These are phyloP conservation scores for Nothobranchius furzeri DNA, from an alignment of 2,113 vertebrate species.

Conservation along the genomic window DNA sequence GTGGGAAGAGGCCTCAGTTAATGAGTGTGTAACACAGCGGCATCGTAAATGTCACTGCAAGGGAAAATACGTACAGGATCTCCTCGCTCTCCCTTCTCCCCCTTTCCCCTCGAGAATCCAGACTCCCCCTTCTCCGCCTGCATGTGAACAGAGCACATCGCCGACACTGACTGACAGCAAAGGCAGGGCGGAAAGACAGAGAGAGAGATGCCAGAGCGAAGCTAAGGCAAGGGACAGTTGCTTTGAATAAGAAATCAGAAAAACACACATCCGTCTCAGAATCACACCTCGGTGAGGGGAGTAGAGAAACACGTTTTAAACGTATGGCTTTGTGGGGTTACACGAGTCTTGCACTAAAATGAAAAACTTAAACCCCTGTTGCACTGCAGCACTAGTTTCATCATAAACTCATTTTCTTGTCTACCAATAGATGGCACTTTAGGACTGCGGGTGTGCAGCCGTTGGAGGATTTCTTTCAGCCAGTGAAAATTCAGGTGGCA, in stretches of 20 bases:
- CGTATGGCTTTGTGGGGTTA: conserved; percentile 11
- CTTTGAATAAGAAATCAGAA: conserved; percentile 34
- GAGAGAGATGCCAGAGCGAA: conserved; percentile 26
- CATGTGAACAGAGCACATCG: conserved; percentile 59
- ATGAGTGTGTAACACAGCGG: conserved; percentile 48
- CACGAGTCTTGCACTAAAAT: conserved; percentile 24
- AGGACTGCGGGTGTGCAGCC: conserved; percentile 61
- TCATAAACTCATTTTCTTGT: conserved; percentile 37
- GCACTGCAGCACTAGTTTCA: conserved; percentile 59
- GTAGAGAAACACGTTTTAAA: conserved; percentile 2
- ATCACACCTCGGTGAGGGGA: neutral
- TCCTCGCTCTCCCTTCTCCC: conserved; percentile 80
- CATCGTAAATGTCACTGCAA: conserved; percentile 58
- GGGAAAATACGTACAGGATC: conserved; percentile 80
- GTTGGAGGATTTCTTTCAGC: conserved; percentile 22
- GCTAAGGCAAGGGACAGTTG: conserved; percentile 12
- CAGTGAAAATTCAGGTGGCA: conserved; percentile 41
- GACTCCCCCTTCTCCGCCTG: conserved; percentile 82
- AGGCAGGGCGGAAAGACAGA: conserved; percentile 32
- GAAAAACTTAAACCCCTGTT: conserved; percentile 49
- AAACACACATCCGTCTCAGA: conserved; percentile 11
- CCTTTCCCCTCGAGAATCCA: conserved; percentile 73
- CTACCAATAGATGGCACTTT: conserved; percentile 81
- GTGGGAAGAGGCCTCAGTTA: conserved; percentile 67
- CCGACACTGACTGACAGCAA: conserved; percentile 58